Conservation (phyloP, 2,797 vertebrate species). For the Poeciliopsis paucimaculata region DNA sequence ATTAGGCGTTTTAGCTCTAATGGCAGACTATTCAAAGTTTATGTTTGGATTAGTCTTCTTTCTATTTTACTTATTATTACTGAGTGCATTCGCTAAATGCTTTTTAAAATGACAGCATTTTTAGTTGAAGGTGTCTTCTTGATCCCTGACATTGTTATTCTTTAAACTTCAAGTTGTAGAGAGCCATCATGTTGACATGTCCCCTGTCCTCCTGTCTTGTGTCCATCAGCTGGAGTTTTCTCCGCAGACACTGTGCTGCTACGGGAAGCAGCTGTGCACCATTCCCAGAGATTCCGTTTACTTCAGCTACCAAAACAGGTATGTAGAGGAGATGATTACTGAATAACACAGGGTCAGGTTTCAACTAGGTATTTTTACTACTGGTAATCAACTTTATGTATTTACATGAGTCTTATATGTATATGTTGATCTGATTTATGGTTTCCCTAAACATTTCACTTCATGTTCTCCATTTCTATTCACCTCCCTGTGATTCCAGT, state of each 20-base stretch:
- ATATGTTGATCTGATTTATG: conserved; percentile 31
- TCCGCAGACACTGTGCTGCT: conserved; percentile 98
- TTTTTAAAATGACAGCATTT: neutral
- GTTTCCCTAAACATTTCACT: conserved; percentile 48
- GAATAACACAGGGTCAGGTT: neutral
- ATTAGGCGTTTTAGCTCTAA: neutral
- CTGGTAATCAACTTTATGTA: neutral
- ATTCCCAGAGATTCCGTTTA: conserved; percentile 97
- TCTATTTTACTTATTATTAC: neutral
- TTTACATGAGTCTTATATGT: neutral
- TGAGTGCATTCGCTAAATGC: no score
- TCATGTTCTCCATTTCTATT: conserved; percentile 35
- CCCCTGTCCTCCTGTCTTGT: conserved; percentile 11
- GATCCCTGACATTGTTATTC: neutral
- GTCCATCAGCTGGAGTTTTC: conserved; percentile 85
- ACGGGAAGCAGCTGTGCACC: conserved; percentile 98
- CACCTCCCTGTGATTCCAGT: conserved; percentile 52
- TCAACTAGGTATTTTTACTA: neutral
- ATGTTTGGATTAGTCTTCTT: neutral
- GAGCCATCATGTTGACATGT: neutral
- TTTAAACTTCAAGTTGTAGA: neutral
- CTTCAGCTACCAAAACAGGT: conserved; percentile 99
- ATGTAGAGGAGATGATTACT: conserved; percentile 36
- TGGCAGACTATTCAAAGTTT: neutral
- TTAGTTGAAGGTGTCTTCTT: neutral